phyloP scores from a whole-genome alignment of 2,888 invertebrate species.

The Plusia festucae region DNA sequence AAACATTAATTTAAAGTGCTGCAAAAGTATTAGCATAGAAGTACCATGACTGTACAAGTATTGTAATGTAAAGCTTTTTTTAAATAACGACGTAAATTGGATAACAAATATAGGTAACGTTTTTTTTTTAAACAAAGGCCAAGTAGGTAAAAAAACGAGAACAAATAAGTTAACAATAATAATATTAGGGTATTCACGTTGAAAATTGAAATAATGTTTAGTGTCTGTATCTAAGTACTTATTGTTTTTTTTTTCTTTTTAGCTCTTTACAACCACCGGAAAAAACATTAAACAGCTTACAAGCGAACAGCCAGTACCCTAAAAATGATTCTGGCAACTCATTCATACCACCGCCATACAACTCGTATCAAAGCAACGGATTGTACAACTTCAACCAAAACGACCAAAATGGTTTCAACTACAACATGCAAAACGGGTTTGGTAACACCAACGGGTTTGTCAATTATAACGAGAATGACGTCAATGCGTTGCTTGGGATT shows the following conservation, averaged over 20 bases:
- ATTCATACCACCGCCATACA: conserved; percentile 72
- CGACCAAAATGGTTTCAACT: conserved; percentile 79
- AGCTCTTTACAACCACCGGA: conserved; percentile 82
- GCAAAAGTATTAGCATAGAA: no score
- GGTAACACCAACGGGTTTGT: conserved; percentile 76
- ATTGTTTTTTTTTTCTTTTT: conserved; percentile 54
- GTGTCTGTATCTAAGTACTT: background rate
- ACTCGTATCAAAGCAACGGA: conserved; percentile 72
- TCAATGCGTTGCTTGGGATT: conserved; percentile 72
- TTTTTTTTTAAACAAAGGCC: no score
- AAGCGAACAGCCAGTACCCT: conserved; percentile 70
- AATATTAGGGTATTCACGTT: no score
- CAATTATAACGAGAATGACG: conserved; percentile 79
- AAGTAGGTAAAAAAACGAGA: no score
- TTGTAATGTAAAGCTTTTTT: no score
- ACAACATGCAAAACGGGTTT: conserved; percentile 77
- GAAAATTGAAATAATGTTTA: background rate
- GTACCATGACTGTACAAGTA: no score
- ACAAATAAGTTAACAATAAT: no score
- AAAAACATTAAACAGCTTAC: conserved; percentile 74
- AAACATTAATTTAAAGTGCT: no score
- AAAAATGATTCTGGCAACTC: conserved; percentile 73
- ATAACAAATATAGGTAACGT: no score
- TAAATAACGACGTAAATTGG: no score
- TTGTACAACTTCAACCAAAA: conserved; percentile 76